phyloP scores from a whole-genome alignment of 2,888 invertebrate species.

The Nemotelus pantherinus region DNA sequence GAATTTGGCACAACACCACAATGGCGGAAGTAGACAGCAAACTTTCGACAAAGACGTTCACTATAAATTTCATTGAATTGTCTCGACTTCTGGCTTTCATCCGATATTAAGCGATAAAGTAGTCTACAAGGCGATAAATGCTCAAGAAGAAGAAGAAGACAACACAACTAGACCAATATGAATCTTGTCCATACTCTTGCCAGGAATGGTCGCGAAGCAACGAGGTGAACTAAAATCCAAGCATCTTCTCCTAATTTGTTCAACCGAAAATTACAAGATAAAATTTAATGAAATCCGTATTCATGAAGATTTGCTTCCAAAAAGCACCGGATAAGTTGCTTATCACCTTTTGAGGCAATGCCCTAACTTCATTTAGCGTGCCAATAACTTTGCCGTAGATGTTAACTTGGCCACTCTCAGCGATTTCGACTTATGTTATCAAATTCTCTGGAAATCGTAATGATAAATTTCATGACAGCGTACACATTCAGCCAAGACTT shows the following conservation, averaged over 20 bases:
- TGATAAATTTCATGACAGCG: no score
- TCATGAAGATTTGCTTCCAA: background rate
- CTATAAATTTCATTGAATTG: slow-evolving; percentile 49
- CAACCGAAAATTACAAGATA: slow-evolving; percentile 3
- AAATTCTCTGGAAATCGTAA: no score
- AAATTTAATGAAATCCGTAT: background rate
- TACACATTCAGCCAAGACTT: no score
- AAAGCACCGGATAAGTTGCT: background rate
- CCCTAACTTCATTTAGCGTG: no score
- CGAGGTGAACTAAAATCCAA: background rate
- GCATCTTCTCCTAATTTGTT: slow-evolving; percentile 4
- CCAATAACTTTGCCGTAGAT: no score
- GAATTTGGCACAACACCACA: background rate
- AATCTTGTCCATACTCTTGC: no score
- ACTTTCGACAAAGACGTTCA: slow-evolving; percentile 26
- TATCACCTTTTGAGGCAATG: no score
- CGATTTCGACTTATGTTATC: no score
- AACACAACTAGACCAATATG: no score
- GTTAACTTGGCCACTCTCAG: no score
- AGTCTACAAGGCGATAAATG: slow-evolving; percentile 32
- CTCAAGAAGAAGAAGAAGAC: no score
- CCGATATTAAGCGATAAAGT: slow-evolving; percentile 49
- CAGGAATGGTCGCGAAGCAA: no score
- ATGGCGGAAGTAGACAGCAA: slow-evolving; percentile 17
- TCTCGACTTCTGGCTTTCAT: slow-evolving; percentile 46